Conservation (phyloP, 2,888 invertebrate species). For the Philonicus albiceps region DNA sequence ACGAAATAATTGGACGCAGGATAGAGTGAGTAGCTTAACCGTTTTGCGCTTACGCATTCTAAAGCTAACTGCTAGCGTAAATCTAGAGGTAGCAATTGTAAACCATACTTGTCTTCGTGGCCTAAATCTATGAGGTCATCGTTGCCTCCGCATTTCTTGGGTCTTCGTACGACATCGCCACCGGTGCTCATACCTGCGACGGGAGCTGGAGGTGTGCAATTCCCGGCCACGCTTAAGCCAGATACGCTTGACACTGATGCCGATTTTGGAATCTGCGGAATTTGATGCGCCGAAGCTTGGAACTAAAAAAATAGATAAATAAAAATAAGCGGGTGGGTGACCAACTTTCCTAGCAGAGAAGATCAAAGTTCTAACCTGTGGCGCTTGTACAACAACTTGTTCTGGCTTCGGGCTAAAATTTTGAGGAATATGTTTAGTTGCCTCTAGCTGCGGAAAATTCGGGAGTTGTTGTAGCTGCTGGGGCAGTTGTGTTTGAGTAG, state of each 20-base stretch:
- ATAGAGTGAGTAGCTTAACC: not conserved
- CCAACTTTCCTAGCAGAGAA: not conserved
- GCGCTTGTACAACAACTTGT: conserved; percentile 40
- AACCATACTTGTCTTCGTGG: conserved; percentile 59
- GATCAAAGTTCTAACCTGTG: conserved; percentile 2
- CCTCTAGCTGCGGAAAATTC: conserved; percentile 25
- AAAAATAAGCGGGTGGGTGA: not conserved
- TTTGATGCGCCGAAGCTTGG: not conserved
- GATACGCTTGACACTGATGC: conserved; percentile 50
- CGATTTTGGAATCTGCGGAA: conserved; percentile 49
- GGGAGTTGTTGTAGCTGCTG: not conserved
- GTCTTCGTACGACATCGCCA: conserved; percentile 33
- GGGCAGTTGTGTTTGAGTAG: not conserved
- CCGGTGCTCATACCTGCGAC: not conserved
- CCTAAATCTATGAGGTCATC: conserved; percentile 61
- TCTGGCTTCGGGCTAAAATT: conserved; percentile 48
- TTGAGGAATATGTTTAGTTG: not conserved
- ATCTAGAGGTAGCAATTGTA: not conserved
- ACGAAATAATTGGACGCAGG: conserved; percentile 35
- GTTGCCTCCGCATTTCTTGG: conserved; percentile 48
- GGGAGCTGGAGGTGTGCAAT: not conserved
- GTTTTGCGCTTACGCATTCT: conserved; percentile 19
- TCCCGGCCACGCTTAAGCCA: conserved; percentile 9
- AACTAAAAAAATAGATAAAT: not conserved
- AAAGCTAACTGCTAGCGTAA: not conserved